A percentile compares a stretch with the other conserved stretches of the same genome.
Evolutionary conservation across 1,140 invertebrate species (phyloP).

Genomic region (Gonioctena quinquepunctata): DNA sequence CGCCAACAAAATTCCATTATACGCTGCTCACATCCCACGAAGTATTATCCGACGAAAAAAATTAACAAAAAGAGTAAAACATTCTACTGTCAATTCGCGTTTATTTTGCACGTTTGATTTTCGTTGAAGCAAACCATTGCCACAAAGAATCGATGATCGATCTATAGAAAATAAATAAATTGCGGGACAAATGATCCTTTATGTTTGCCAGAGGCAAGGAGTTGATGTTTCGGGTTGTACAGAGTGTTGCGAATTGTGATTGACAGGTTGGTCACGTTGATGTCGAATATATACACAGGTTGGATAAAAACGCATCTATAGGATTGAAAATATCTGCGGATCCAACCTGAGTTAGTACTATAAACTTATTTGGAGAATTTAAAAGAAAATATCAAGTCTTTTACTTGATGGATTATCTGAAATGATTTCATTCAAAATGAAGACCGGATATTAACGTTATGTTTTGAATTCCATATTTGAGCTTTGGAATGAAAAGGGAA

Average conservation of each 20-base stretch:
- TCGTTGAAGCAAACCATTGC: neutral
- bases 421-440: too few relatives aligned
- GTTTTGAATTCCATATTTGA: too few relatives aligned
- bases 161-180: neutral
- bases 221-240: too few relatives aligned
- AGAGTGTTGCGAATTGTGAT: neutral
- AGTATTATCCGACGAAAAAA: neutral
- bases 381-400: too few relatives aligned
- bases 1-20: neutral
- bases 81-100: neutral
- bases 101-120: neutral
- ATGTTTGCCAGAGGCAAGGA: neutral
- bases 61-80: neutral
- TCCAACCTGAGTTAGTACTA: neutral
- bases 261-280: neutral
- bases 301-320: neutral
- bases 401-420: too few relatives aligned
- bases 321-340: too few relatives aligned
- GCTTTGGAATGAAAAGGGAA: too few relatives aligned
- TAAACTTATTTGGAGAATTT: neutral
- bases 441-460: too few relatives aligned
- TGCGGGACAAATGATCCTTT: neutral
- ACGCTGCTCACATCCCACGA: neutral
- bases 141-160: neutral
- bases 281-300: neutral